Conservation (phyloP, 2,888 invertebrate genomes). For the Platerodrilus igneus region DNA sequence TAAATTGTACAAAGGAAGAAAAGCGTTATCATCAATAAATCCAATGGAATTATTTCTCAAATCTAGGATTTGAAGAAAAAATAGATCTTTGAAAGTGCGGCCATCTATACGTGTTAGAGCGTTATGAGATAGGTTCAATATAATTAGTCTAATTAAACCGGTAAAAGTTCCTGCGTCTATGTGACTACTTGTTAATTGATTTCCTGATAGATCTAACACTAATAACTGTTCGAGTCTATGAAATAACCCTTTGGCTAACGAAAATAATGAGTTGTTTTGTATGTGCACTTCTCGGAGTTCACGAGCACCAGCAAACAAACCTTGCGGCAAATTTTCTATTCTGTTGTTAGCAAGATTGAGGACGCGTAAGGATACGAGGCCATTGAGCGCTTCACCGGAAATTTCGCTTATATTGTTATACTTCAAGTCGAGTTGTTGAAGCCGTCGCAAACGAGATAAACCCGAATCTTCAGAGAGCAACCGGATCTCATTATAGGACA, state of each 20-base stretch:
- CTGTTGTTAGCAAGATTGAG: constrained; percentile 85
- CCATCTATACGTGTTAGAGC: constrained; percentile 78
- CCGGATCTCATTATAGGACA: constrained; percentile 76
- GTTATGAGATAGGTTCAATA: constrained; percentile 81
- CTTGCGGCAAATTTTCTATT: constrained; percentile 74
- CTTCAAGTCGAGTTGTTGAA: constrained; percentile 75
- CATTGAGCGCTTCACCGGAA: constrained; percentile 72
- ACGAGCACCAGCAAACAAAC: constrained; percentile 73
- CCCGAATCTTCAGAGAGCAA: constrained; percentile 66
- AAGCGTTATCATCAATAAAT: constrained; percentile 84
- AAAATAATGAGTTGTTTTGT: constrained; percentile 79
- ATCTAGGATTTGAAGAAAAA: constrained; percentile 80
- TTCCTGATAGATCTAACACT: constrained; percentile 78
- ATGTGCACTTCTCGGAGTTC: constrained; percentile 79
- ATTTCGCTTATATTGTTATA: constrained; percentile 79
- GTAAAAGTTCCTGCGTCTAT: constrained; percentile 81
- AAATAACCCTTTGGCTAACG: constrained; percentile 77
- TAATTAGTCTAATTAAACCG: constrained; percentile 77
- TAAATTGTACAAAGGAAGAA: constrained; percentile 80
- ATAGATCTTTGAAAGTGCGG: constrained; percentile 80
- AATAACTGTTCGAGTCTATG: constrained; percentile 78
- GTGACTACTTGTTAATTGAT: constrained; percentile 79
- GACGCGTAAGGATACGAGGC: constrained; percentile 71
- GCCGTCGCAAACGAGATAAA: constrained; percentile 67
- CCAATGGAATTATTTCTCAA: constrained; percentile 83